phyloP scores from a whole-genome alignment of 2,888 invertebrate species.

The Pegoplata infirma region DNA sequence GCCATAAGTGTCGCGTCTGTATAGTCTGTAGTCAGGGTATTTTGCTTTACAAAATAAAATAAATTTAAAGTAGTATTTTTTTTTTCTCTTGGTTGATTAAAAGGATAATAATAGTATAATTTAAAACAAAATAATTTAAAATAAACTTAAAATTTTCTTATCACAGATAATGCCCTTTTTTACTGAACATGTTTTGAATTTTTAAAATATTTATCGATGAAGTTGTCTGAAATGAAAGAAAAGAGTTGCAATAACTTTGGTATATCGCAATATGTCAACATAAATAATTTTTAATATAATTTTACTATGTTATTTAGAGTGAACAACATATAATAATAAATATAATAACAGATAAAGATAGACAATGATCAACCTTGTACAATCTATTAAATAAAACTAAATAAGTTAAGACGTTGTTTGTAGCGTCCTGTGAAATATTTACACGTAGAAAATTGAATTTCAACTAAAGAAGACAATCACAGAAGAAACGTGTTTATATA shows the following conservation, averaged over 20 bases:
- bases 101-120: conserved; percentile 18
- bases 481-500: too few species aligned
- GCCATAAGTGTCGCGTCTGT: too few species aligned
- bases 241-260: not conserved
- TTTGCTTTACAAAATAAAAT: too few species aligned
- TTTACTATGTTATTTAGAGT: conserved; percentile 20
- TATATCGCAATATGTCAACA: conserved; percentile 75
- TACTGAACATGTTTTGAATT: conserved; percentile 20
- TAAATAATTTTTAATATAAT: conserved; percentile 75
- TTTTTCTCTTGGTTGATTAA: too few species aligned
- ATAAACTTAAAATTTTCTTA: conserved; percentile 36
- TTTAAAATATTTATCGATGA: conserved; percentile 11
- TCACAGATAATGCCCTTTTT: conserved; percentile 36
- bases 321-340: not conserved
- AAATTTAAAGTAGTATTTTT: too few species aligned
- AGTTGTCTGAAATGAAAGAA: not conserved
- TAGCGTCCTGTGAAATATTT: too few species aligned
- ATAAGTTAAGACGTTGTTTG: too few species aligned
- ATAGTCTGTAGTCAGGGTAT: too few species aligned
- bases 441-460: too few species aligned
- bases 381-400: not conserved
- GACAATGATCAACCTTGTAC: not conserved
- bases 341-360: not conserved
- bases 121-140: conserved; percentile 17
- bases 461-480: too few species aligned